Evolutionary conservation across 2,797 vertebrate species (phyloP).

Genomic region (Lagocephalus sceleratus): DNA sequence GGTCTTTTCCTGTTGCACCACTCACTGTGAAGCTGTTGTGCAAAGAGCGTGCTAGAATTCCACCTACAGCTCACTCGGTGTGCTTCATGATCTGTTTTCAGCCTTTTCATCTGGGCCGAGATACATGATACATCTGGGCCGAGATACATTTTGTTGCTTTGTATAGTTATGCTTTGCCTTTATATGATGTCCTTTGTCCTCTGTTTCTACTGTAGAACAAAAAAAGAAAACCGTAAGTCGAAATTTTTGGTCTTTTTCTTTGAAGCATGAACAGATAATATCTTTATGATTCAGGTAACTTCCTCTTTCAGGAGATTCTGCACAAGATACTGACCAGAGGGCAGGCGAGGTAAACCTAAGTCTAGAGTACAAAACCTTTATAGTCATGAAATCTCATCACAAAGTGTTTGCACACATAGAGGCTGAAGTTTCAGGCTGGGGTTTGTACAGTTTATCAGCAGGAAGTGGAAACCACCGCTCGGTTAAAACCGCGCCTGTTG

Average conservation of each 20-base stretch:
- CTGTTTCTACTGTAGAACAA: slow-evolving; percentile 46
- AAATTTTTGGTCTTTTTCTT: not conserved
- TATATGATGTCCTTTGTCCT: slow-evolving; percentile 3
- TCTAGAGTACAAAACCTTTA: not conserved
- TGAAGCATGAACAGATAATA: no score
- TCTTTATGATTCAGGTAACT: no score
- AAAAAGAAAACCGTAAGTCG: slow-evolving; percentile 57
- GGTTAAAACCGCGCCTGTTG: no score
- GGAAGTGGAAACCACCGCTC: no score
- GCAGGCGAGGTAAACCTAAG: slow-evolving; percentile 7
- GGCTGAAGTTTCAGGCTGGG: no score
- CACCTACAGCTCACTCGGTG: not conserved
- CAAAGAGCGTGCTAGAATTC: not conserved
- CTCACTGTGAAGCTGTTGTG: not conserved
- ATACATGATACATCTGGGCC: not conserved
- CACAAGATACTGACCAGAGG: not conserved
- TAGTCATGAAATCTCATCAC: not conserved
- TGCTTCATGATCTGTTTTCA: not conserved
- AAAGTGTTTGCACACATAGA: no score
- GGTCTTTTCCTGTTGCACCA: slow-evolving; percentile 58
- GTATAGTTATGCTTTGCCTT: not conserved
- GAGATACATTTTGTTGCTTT: not conserved
- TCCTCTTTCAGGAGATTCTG: slow-evolving; percentile 29
- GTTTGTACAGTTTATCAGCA: no score
- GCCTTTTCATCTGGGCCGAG: not conserved